Percentiles rank a stretch among this genome's conserved stretches.
Conservation (phyloP, 2,113 vertebrate species). For the Sula dactylatra region DNA sequence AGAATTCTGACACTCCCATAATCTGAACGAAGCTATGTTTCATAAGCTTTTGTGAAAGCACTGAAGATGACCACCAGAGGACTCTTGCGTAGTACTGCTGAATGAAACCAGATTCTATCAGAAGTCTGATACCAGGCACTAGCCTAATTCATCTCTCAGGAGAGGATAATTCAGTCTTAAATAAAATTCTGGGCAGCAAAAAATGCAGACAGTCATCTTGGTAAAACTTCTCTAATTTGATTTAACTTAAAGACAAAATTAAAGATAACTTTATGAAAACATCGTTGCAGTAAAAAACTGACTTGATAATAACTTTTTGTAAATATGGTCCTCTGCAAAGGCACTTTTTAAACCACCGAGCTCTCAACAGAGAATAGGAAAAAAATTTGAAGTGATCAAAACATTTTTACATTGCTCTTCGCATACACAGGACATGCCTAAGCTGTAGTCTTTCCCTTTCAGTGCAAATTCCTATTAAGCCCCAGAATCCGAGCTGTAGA, state of each 20-base stretch:
- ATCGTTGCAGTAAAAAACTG: accelerated
- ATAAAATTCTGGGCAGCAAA: not conserved
- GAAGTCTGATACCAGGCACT: not conserved
- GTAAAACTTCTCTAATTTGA: not conserved
- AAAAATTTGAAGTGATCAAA: not conserved
- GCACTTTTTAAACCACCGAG: not conserved
- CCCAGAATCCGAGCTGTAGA: not conserved
- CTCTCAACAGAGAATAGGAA: not conserved
- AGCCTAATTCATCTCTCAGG: not conserved
- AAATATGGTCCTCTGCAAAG: not conserved
- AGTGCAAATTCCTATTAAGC: not conserved
- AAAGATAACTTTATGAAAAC: not conserved
- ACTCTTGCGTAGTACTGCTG: not conserved
- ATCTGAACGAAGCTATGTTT: not conserved
- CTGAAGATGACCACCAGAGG: not conserved
- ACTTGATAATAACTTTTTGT: not conserved
- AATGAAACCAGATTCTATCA: not conserved
- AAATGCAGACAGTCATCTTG: not conserved
- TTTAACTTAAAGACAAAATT: not conserved
- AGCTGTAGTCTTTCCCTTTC: not conserved
- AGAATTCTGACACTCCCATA: not conserved
- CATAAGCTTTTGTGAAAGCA: not conserved
- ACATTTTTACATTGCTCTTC: not conserved
- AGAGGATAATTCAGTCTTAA: not conserved
- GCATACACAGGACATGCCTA: too few species aligned